A percentile compares a stretch with the other conserved stretches of the same genome.
These are phyloP conservation scores for Streptopelia turtur DNA, from an alignment of 2,797 vertebrate species.

Conservation along the genomic window DNA sequence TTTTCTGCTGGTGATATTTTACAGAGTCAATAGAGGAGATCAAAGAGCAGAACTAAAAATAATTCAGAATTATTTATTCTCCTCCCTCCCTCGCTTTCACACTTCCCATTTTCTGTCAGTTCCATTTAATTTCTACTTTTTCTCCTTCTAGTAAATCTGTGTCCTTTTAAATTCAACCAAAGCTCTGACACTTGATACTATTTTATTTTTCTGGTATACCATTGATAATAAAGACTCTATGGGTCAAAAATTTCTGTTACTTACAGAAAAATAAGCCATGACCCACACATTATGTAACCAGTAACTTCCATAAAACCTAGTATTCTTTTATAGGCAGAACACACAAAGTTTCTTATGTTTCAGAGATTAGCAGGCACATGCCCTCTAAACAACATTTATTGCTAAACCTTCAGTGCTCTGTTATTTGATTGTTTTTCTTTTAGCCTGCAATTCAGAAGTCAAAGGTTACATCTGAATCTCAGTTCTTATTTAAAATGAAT, in stretches of 20 bases:
- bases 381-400: neutral
- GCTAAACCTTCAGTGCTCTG: neutral
- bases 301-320: neutral
- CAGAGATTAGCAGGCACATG: neutral
- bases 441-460: neutral
- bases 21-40: neutral
- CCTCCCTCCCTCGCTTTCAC: neutral
- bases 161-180: neutral
- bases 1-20: neutral
- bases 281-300: neutral
- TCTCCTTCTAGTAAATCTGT: neutral
- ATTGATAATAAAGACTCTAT: neutral
- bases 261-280: neutral
- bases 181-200: neutral
- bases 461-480: neutral
- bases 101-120: constrained; percentile 2
- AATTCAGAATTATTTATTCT: neutral
- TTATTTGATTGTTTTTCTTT: neutral
- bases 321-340: neutral
- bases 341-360: neutral
- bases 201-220: neutral
- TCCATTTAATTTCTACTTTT: neutral
- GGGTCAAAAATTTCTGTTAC: neutral
- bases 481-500: neutral
- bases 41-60: constrained; percentile 15